phyloP scores from a whole-genome alignment of 2,888 invertebrate species.

The Scaptomyza cyrtandrae region DNA sequence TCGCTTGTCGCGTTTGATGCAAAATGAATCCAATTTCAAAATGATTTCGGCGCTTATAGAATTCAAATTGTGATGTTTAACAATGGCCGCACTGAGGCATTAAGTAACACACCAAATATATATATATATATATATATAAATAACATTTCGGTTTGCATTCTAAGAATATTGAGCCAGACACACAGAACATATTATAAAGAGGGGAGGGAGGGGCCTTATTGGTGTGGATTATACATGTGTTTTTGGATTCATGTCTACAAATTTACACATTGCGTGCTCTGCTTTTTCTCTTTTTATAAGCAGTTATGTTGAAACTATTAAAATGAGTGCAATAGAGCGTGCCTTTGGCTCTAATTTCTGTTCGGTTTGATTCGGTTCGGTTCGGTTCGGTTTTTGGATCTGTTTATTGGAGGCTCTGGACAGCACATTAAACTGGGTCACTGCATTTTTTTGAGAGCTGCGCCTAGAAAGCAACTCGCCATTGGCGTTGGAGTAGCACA shows the following conservation, averaged over 20 bases:
- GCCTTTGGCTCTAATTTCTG: conserved; percentile 25
- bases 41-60: conserved; percentile 55
- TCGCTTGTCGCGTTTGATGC: conserved; percentile 44
- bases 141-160: conserved; percentile 30
- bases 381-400: conserved; percentile 9
- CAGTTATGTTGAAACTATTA: conserved; percentile 69
- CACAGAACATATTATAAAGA: conserved; percentile 15
- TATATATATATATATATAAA: conserved; percentile 22
- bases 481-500: conserved; percentile 58
- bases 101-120: conserved; percentile 36
- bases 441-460: conserved; percentile 75
- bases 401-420: conserved; percentile 22
- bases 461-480: conserved; percentile 72
- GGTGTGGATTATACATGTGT: conserved; percentile 36
- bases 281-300: conserved; percentile 10
- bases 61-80: conserved; percentile 54
- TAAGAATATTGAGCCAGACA: conserved; percentile 23
- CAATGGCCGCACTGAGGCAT: conserved; percentile 39
- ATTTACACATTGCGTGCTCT: conserved; percentile 60
- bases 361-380: conserved; percentile 16
- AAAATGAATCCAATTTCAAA: conserved; percentile 60
- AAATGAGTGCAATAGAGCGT: conserved; percentile 67
- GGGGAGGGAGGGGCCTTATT: conserved; percentile 29
- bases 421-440: conserved; percentile 66
- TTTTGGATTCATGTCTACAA: conserved; percentile 48